Percentiles rank a stretch among this genome's conserved stretches.
phyloP scores from a whole-genome alignment of 2,113 vertebrate species.

The Hippoglossus stenolepis region DNA sequence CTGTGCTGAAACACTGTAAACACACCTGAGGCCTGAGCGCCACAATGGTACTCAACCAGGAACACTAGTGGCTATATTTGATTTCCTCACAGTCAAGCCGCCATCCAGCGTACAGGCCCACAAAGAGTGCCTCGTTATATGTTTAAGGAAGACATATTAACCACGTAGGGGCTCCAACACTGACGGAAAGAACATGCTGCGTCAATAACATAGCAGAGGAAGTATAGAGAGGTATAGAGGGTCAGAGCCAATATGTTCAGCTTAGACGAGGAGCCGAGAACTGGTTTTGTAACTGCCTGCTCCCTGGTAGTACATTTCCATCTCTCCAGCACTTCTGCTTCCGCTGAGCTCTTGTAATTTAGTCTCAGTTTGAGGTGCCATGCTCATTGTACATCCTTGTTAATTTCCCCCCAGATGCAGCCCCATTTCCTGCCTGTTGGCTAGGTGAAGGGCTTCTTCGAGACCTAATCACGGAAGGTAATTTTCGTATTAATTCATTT shows the following conservation, averaged over 20 bases:
- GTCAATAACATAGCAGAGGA: neutral
- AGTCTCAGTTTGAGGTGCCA: constrained; percentile 27
- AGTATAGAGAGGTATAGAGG: neutral
- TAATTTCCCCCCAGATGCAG: constrained; percentile 45
- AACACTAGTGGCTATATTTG: no score
- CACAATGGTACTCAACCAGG: no score
- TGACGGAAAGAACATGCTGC: neutral
- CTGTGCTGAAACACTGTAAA: no score
- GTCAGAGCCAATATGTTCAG: neutral
- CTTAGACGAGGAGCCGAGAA: neutral
- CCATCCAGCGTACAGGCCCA: no score
- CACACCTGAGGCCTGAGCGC: no score
- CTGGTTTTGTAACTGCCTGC: neutral
- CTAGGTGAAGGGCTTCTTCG: constrained; percentile 32
- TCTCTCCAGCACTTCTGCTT: constrained; percentile 11
- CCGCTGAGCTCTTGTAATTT: constrained; percentile 20
- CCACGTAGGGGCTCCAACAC: no score
- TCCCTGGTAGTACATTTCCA: neutral
- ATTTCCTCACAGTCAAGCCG: no score
- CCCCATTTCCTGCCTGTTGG: constrained; percentile 47
- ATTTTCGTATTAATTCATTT: constrained; percentile 64
- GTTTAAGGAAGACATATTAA: no score
- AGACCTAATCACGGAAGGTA: constrained; percentile 51
- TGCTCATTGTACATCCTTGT: constrained; percentile 23
- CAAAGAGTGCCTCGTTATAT: no score